phyloP scores from a whole-genome alignment of 2,113 vertebrate species.

The Lethenteron camtschaticum region DNA sequence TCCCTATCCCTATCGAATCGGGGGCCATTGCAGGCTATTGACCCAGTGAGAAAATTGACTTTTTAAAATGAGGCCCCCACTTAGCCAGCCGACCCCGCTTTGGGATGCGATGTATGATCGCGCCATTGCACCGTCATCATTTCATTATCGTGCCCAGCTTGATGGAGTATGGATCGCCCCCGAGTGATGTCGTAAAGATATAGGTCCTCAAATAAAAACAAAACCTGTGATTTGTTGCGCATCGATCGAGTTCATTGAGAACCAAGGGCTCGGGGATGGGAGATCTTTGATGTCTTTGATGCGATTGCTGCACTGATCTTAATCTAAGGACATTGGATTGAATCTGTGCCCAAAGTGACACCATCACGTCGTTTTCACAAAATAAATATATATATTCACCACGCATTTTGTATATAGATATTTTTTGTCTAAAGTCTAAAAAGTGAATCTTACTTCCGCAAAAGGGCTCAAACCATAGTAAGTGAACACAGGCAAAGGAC shows the following conservation, averaged over 20 bases:
- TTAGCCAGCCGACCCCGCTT: neutral
- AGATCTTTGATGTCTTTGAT: slow-evolving; percentile 1
- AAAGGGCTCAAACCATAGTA: no score
- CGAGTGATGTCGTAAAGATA: neutral
- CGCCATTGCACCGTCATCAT: neutral
- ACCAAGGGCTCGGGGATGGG: neutral
- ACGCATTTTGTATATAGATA: no score
- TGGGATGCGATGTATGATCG: slow-evolving; percentile 5
- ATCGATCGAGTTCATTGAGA: neutral
- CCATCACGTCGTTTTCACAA: neutral
- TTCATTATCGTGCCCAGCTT: slow-evolving; percentile 3
- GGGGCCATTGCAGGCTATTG: slow-evolving; percentile 5
- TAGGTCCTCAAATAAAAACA: neutral
- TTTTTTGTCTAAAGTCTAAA: no score
- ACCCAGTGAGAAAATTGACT: slow-evolving; percentile 3
- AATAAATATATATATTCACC: no score
- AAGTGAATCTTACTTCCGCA: no score
- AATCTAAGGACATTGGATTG: neutral
- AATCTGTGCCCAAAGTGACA: slow-evolving; percentile 3
- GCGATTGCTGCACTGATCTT: neutral
- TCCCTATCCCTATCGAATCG: slow-evolving; percentile 4
- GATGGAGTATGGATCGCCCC: slow-evolving; percentile 4
- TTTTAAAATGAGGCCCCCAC: slow-evolving; percentile 5
- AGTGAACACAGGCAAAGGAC: no score
- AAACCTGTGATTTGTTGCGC: slow-evolving; percentile 5